phyloP scores from a whole-genome alignment of 2,797 vertebrate species.

The Ispidina picta region DNA sequence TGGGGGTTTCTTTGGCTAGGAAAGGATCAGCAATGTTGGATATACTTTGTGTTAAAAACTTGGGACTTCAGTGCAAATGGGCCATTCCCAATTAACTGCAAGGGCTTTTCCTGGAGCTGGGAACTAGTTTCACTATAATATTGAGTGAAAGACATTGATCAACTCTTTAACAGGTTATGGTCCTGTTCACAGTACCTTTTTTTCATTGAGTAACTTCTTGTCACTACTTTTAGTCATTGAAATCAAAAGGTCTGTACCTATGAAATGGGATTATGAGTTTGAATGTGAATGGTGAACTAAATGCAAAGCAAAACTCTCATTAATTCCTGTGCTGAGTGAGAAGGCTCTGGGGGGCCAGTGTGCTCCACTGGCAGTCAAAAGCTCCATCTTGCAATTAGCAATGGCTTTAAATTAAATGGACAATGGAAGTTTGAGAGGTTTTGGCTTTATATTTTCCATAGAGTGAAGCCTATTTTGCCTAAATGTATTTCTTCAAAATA shows the following conservation, averaged over 20 bases:
- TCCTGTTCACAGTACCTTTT: background rate
- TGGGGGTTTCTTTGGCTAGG: background rate
- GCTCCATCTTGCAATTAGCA: background rate
- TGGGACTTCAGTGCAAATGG: background rate
- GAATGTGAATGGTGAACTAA: background rate
- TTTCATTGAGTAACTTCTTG: background rate
- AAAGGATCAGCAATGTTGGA: background rate
- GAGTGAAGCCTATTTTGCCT: background rate
- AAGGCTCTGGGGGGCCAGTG: background rate
- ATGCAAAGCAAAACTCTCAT: background rate
- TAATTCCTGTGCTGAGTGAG: background rate
- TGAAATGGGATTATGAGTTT: background rate
- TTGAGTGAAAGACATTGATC: background rate
- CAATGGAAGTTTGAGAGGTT: background rate
- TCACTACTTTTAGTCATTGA: background rate
- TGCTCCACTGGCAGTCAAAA: background rate
- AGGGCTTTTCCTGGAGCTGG: background rate
- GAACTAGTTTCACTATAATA: fast-evolving
- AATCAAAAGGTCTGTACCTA: background rate
- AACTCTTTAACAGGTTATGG: background rate
- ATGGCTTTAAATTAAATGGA: background rate
- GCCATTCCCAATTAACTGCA: background rate
- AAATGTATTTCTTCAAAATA: background rate
- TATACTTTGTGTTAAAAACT: background rate
- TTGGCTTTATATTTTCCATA: background rate